phyloP scores from a whole-genome alignment of 2,888 invertebrate genomes.

The Lycia hirtaria region DNA sequence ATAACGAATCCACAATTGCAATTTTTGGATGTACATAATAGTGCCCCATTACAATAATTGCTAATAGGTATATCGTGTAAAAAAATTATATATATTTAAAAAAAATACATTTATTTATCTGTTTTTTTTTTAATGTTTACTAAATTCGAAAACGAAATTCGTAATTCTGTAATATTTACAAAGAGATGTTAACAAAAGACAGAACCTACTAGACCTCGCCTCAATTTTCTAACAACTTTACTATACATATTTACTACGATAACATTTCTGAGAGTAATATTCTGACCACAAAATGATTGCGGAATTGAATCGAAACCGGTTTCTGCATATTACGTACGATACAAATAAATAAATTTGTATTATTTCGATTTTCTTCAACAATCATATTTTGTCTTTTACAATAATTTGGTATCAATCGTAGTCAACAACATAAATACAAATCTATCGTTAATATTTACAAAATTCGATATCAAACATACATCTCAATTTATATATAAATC shows the following conservation, averaged over 20 bases:
- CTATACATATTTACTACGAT: background rate
- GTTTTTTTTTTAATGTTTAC: too few relatives aligned
- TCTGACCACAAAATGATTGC: constrained; percentile 1
- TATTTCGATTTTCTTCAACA: constrained; percentile 9
- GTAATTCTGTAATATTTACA: too few relatives aligned
- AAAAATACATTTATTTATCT: too few relatives aligned
- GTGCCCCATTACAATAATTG: too few relatives aligned
- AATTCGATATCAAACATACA: constrained; percentile 53
- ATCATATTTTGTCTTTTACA: constrained; percentile 35
- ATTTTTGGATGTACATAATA: too few relatives aligned
- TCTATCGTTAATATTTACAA: constrained; percentile 58
- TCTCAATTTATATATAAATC: constrained; percentile 25
- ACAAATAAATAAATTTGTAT: constrained; percentile 13
- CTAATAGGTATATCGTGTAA: too few relatives aligned
- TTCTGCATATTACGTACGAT: constrained; percentile 1
- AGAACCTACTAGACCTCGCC: background rate
- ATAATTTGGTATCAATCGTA: constrained; percentile 26
- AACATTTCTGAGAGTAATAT: background rate
- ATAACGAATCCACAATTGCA: too few relatives aligned
- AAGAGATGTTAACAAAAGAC: background rate
- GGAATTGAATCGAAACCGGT: background rate
- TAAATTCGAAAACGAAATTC: too few relatives aligned
- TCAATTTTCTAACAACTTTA: background rate
- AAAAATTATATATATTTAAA: too few relatives aligned
- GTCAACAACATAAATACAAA: constrained; percentile 33